These are phyloP conservation scores for Gryllus bimaculatus DNA, from an alignment of 1,140 invertebrate species.

Conservation along the genomic window DNA sequence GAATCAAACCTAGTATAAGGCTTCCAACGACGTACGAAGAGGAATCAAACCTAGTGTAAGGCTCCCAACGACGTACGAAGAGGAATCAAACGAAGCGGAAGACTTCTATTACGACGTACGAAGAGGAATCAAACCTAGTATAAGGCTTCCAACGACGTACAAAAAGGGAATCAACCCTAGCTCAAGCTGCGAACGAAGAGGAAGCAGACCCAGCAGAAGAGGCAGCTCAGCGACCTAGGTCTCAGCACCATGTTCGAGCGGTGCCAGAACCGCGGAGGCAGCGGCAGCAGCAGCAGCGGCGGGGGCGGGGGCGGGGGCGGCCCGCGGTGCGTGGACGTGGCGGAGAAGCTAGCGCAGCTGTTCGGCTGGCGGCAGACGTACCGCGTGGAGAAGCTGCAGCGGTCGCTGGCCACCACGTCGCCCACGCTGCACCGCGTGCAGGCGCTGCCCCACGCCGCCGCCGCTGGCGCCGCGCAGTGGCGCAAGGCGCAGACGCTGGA, in stretches of 20 bases:
- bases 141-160: too few relatives aligned
- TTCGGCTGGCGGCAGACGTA: conserved; percentile 68
- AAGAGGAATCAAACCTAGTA: too few relatives aligned
- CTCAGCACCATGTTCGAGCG: background rate
- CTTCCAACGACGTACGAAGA: too few relatives aligned
- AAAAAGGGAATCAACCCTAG: too few relatives aligned
- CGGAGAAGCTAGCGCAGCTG: conserved; percentile 58
- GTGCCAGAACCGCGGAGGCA: background rate
- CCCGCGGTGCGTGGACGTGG: conserved; percentile 45
- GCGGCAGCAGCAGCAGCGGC: background rate
- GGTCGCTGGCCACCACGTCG: conserved; percentile 24
- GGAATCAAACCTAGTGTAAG: too few relatives aligned
- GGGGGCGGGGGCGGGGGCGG: conserved; percentile 19
- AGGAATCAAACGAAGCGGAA: too few relatives aligned
- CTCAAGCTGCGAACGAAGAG: too few relatives aligned
- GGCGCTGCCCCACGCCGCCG: background rate
- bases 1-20: too few relatives aligned
- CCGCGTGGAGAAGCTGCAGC: conserved; percentile 60
- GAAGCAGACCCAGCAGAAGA: too few relatives aligned
- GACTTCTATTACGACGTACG: too few relatives aligned
- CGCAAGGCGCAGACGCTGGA: background rate
- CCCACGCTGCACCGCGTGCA: background rate
- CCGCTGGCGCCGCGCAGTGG: background rate
- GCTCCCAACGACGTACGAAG: too few relatives aligned
- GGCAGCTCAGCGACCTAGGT: too few relatives aligned